Evolutionary conservation across 2,113 vertebrate species (phyloP).

Genomic region (Mormyrus lacerda): DNA sequence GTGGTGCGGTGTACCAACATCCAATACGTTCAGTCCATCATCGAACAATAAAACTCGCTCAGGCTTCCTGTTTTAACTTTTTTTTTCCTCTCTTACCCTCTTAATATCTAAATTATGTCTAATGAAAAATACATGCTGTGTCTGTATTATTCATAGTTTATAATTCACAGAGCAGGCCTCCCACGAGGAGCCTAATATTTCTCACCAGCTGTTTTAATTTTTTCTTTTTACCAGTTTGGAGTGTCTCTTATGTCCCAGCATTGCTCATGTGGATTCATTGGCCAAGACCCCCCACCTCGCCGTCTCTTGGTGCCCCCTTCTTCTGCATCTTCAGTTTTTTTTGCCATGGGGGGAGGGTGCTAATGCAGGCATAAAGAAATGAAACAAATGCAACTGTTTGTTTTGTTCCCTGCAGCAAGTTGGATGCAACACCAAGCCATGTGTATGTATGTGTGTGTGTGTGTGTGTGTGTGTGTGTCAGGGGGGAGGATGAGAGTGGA

Average conservation of each 20-base stretch:
- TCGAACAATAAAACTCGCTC: slow-evolving; percentile 42
- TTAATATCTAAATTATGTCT: slow-evolving; percentile 30
- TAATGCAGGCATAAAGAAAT: slow-evolving; percentile 13
- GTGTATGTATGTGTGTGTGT: background rate
- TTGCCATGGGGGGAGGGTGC: slow-evolving; percentile 25
- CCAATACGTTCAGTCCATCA: slow-evolving; percentile 23
- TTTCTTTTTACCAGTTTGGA: slow-evolving; percentile 34
- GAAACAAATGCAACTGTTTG: slow-evolving; percentile 11
- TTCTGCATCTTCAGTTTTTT: slow-evolving; percentile 43
- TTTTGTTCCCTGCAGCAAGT: slow-evolving; percentile 33
- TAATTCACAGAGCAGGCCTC: slow-evolving; percentile 23
- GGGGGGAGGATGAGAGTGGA: background rate
- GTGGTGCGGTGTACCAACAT: background rate
- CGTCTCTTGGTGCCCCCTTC: background rate
- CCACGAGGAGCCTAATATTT: slow-evolving; percentile 22
- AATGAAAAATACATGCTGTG: slow-evolving; percentile 39
- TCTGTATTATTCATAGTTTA: slow-evolving; percentile 38
- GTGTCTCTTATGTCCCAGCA: slow-evolving; percentile 28
- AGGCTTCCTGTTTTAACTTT: slow-evolving; percentile 26
- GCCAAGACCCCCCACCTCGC: slow-evolving; percentile 16
- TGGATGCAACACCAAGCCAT: slow-evolving; percentile 61
- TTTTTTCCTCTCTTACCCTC: slow-evolving; percentile 6
- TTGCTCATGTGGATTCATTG: slow-evolving; percentile 23
- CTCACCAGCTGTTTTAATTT: slow-evolving; percentile 30
- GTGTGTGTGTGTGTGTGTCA: background rate